Evolutionary conservation across 2,113 vertebrate genomes (phyloP).

Genomic region (Neofelis nebulosa): DNA sequence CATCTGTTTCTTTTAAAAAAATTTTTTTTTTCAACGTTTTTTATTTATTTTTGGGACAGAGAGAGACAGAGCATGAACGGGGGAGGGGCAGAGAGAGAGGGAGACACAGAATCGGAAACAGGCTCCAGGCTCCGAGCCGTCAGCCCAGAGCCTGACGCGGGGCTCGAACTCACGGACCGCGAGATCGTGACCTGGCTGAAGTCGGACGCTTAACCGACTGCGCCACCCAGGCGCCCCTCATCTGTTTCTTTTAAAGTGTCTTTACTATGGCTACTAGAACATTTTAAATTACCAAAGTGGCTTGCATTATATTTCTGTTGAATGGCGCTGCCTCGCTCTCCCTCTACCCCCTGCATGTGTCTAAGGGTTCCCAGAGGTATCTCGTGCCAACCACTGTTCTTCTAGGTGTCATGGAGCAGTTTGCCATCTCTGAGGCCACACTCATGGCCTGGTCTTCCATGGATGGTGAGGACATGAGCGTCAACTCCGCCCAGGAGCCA

Average conservation of each 20-base stretch:
- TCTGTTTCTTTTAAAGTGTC: background rate
- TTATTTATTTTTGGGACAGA: too few relatives aligned
- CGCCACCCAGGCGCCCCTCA: too few relatives aligned
- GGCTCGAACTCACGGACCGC: too few relatives aligned
- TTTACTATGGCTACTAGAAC: background rate
- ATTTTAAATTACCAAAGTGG: background rate
- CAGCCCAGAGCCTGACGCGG: too few relatives aligned
- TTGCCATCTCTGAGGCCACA: conserved; percentile 97
- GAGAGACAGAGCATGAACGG: too few relatives aligned
- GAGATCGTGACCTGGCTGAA: too few relatives aligned
- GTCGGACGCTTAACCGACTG: too few relatives aligned
- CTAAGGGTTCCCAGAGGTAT: background rate
- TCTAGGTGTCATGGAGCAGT: conserved; percentile 97
- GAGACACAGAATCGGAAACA: too few relatives aligned
- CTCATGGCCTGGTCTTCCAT: conserved; percentile 98
- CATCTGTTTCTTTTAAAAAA: background rate
- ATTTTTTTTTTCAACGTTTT: too few relatives aligned
- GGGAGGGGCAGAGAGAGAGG: too few relatives aligned
- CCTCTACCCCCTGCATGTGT: accelerated
- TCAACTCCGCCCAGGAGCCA: conserved; percentile 96
- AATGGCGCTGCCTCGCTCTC: background rate
- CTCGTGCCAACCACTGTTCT: background rate
- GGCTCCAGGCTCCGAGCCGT: too few relatives aligned
- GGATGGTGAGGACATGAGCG: conserved; percentile 96
- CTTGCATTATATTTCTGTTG: background rate